These are phyloP conservation scores for Sinocyclocheilus rhinocerous DNA, from an alignment of 2,113 vertebrate species.

Conservation along the genomic window DNA sequence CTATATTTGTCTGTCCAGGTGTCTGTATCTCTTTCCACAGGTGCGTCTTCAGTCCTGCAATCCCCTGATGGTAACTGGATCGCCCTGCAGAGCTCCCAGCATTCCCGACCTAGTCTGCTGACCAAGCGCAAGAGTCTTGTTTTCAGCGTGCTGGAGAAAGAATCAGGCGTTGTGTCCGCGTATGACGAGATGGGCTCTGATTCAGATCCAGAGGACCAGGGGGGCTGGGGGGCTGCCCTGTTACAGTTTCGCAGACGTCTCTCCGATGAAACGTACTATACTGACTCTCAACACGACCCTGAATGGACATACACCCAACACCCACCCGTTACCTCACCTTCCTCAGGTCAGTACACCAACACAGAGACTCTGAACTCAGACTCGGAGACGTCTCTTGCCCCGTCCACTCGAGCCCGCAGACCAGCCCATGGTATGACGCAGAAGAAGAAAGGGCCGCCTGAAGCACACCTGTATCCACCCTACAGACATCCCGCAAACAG, in stretches of 20 bases:
- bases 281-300: slow-evolving; percentile 74
- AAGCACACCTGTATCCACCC: slow-evolving; percentile 63
- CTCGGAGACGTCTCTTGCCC: slow-evolving; percentile 84
- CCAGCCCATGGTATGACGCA: slow-evolving; percentile 63
- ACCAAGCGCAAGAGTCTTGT: slow-evolving; percentile 85
- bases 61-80: slow-evolving; percentile 97
- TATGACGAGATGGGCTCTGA: slow-evolving; percentile 89
- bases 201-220: slow-evolving; percentile 74
- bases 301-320: slow-evolving; percentile 80
- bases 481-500: slow-evolving; percentile 56
- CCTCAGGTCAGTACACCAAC: slow-evolving; percentile 82
- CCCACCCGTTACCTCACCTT: slow-evolving; percentile 78
- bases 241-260: slow-evolving; percentile 69
- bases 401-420: slow-evolving; percentile 75
- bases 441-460: slow-evolving; percentile 73
- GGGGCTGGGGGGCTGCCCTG: slow-evolving; percentile 66
- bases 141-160: slow-evolving; percentile 83
- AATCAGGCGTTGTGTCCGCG: slow-evolving; percentile 83
- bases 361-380: slow-evolving; percentile 87
- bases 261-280: slow-evolving; percentile 78
- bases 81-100: slow-evolving; percentile 80
- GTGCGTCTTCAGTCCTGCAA: slow-evolving; percentile 79
- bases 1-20: slow-evolving; percentile 26
- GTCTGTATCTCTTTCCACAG: slow-evolving; percentile 56
- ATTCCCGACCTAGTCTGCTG: slow-evolving; percentile 81